These are phyloP conservation scores for Nematolebias whitei DNA, from an alignment of 2,113 vertebrate genomes.

Conservation along the genomic window DNA sequence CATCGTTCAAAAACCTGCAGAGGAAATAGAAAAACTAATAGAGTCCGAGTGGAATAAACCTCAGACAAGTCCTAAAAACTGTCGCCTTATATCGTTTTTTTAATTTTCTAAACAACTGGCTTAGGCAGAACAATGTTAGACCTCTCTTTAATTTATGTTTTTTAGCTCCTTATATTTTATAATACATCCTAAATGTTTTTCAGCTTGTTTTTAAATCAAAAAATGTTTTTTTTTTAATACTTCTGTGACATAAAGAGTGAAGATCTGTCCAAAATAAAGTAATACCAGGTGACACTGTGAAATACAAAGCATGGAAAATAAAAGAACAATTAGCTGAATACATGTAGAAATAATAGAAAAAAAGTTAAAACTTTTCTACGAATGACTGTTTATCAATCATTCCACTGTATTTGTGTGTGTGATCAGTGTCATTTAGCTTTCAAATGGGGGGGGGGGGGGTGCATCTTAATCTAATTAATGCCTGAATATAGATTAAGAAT, in stretches of 20 bases:
- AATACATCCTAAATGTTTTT: not conserved
- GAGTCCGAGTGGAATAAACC: conserved; percentile 86
- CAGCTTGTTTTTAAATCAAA: not conserved
- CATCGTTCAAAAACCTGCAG: conserved; percentile 77
- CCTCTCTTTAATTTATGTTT: conserved; percentile 75
- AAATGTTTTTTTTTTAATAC: not conserved
- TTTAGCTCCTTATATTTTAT: conserved; percentile 73
- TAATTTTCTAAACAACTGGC: too few relatives aligned
- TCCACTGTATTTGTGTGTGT: conserved; percentile 6
- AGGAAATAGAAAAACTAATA: conserved; percentile 63
- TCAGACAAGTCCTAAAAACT: conserved; percentile 83
- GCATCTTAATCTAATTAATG: conserved; percentile 72
- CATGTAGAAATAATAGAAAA: too few relatives aligned
- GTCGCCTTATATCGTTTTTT: conserved; percentile 85
- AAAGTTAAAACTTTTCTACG: not conserved
- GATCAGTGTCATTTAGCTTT: not conserved
- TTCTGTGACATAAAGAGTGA: not conserved
- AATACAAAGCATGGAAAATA: not conserved
- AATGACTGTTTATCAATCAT: not conserved
- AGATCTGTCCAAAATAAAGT: not conserved
- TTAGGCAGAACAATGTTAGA: too few relatives aligned
- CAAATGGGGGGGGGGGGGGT: conserved; percentile 33
- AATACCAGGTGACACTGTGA: not conserved
- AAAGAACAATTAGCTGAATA: too few relatives aligned
- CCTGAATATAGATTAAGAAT: conserved; percentile 68